Evolutionary conservation across 1,140 invertebrate genomes (phyloP).

Genomic region (Pseudoatta argentina): DNA sequence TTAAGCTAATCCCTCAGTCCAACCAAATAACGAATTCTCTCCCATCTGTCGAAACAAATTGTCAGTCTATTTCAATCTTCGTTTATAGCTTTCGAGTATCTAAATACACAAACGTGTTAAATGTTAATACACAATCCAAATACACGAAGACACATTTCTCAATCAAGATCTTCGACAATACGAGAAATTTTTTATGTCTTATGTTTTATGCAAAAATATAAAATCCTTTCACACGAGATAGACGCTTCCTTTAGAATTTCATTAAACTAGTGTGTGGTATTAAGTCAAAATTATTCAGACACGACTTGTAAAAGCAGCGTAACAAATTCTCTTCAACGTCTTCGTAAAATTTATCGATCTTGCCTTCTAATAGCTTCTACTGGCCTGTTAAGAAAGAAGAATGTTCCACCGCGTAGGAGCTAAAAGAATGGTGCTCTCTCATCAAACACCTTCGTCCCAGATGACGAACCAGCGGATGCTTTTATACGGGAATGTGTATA

Average conservation of each 20-base stretch:
- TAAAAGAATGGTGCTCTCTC: constrained; percentile 11
- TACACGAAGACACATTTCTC: neutral
- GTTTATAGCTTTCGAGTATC: neutral
- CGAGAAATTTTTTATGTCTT: neutral
- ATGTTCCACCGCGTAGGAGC: constrained; percentile 11
- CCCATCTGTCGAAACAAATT: constrained; percentile 28
- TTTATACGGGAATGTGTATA: neutral
- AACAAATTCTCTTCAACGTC: constrained; percentile 3
- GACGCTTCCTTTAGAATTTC: neutral
- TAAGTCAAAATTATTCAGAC: constrained; percentile 32
- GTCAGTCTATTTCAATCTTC: neutral
- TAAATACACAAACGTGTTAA: constrained; percentile 1
- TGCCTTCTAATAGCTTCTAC: constrained; percentile 14
- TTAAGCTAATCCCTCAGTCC: neutral
- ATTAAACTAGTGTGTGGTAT: neutral
- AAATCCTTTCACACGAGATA: neutral
- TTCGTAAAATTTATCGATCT: constrained; percentile 15
- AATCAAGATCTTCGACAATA: neutral
- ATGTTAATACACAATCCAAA: constrained; percentile 35
- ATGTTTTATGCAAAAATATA: constrained; percentile 19
- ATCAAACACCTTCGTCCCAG: constrained; percentile 22
- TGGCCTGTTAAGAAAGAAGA: constrained; percentile 5
- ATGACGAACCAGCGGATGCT: neutral
- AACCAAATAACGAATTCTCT: constrained; percentile 1
- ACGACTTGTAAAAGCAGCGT: neutral